A percentile compares a stretch with the other conserved stretches of the same genome.
Evolutionary conservation across 2,888 invertebrate species (phyloP).

Genomic region (Hedya salicella): DNA sequence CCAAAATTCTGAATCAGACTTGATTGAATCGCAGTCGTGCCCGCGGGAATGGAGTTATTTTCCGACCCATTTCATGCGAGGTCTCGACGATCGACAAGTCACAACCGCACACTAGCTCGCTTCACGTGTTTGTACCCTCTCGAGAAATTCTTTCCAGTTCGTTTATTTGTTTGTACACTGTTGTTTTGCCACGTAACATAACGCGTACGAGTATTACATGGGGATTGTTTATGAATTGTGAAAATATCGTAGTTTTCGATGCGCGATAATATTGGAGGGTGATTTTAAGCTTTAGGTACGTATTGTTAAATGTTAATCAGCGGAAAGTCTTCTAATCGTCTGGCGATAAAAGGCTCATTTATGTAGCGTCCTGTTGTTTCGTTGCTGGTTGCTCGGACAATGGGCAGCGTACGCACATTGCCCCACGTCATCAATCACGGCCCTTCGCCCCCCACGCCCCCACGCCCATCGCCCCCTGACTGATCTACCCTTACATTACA

Average conservation of each 20-base stretch:
- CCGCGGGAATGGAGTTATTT: constrained; percentile 81
- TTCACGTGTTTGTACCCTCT: constrained; percentile 72
- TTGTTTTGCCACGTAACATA: constrained; percentile 66
- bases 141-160: constrained; percentile 80
- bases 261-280: neutral
- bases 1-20: constrained; percentile 81
- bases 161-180: constrained; percentile 77
- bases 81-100: constrained; percentile 59
- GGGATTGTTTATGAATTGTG: constrained; percentile 61
- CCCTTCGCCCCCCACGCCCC: constrained; percentile 50
- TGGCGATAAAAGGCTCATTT: constrained; percentile 69
- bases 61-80: constrained; percentile 80
- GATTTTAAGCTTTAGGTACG: constrained; percentile 1
- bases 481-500: constrained; percentile 61
- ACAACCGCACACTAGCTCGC: constrained; percentile 60
- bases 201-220: constrained; percentile 57
- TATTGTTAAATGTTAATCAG: constrained; percentile 51
- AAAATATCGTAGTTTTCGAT: constrained; percentile 50
- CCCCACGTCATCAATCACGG: constrained; percentile 78
- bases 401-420: constrained; percentile 69
- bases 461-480: constrained; percentile 59
- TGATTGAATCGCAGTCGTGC: constrained; percentile 81
- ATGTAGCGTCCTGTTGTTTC: constrained; percentile 73
- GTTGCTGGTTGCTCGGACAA: constrained; percentile 74
- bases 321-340: constrained; percentile 54